These are phyloP conservation scores for Promerops cafer DNA, from an alignment of 2,113 vertebrate genomes.

Conservation along the genomic window DNA sequence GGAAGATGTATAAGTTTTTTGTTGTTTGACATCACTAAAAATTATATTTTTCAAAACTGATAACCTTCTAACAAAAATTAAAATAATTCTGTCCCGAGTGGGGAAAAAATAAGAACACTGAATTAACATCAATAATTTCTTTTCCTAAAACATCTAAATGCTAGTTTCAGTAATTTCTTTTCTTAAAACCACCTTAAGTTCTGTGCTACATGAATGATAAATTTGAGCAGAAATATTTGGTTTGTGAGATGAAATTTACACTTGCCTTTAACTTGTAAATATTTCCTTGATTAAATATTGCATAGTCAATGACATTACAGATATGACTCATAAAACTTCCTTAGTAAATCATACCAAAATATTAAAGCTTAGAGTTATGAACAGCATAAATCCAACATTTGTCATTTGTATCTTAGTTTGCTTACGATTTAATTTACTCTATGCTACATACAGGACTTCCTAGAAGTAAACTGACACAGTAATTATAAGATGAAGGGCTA, in stretches of 20 bases:
- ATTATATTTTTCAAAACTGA: not conserved
- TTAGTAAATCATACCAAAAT: not conserved
- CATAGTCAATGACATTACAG: not conserved
- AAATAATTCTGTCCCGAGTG: not conserved
- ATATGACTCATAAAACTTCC: not conserved
- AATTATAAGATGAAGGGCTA: not conserved
- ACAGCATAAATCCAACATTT: not conserved
- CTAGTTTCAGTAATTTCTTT: not conserved
- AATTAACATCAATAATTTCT: not conserved
- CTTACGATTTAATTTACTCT: not conserved
- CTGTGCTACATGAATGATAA: not conserved
- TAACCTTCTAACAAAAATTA: not conserved
- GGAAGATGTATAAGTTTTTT: not conserved
- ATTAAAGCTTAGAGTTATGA: not conserved
- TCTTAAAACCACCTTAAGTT: not conserved
- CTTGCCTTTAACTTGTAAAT: constrained; percentile 23
- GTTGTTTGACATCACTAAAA: not conserved
- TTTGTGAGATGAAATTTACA: not conserved
- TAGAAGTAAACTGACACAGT: not conserved
- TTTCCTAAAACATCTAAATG: not conserved
- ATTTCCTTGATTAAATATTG: constrained; percentile 19
- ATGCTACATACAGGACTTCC: not conserved
- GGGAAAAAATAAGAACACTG: not conserved
- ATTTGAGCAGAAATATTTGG: not conserved
- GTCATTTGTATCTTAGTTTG: not conserved